phyloP scores from a whole-genome alignment of 2,797 vertebrate genomes.

The Oreochromis mossambicus region DNA sequence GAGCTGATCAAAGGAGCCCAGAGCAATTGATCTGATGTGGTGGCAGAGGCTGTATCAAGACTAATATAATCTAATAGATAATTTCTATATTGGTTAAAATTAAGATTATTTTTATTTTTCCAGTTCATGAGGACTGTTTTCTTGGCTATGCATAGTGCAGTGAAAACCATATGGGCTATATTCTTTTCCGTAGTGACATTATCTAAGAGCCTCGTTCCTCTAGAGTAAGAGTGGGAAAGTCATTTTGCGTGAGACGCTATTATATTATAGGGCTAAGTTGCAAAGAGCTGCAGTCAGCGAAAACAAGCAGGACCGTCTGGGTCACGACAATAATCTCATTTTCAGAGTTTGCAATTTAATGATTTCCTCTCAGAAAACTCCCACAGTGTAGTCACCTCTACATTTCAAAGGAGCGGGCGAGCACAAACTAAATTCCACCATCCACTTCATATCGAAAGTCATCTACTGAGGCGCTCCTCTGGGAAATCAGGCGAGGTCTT shows the following conservation, averaged over 20 bases:
- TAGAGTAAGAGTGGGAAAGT: conserved; percentile 37
- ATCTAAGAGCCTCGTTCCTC: conserved; percentile 22
- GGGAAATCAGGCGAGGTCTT: conserved; percentile 56
- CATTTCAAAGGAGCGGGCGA: conserved; percentile 43
- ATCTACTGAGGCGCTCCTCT: conserved; percentile 40
- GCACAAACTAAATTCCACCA: conserved; percentile 51
- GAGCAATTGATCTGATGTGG: no score
- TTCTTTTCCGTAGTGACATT: no score
- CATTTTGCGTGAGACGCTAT: conserved; percentile 40
- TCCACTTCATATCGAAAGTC: conserved; percentile 58
- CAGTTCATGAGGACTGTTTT: no score
- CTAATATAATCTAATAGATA: no score
- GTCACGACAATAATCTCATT: conserved; percentile 66
- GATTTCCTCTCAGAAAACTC: conserved; percentile 55
- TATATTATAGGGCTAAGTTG: conserved; percentile 32
- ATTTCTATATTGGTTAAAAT: no score
- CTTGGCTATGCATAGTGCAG: no score
- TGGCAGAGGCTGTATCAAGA: no score
- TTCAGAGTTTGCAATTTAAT: conserved; percentile 66
- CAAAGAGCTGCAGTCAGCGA: conserved; percentile 59
- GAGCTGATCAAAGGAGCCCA: no score
- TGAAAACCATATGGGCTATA: no score
- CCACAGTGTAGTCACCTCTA: conserved; percentile 25
- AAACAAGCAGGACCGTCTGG: conserved; percentile 55
- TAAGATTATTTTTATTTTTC: no score